Conservation (phyloP, 2,797 vertebrate species). For the Channa striata region DNA sequence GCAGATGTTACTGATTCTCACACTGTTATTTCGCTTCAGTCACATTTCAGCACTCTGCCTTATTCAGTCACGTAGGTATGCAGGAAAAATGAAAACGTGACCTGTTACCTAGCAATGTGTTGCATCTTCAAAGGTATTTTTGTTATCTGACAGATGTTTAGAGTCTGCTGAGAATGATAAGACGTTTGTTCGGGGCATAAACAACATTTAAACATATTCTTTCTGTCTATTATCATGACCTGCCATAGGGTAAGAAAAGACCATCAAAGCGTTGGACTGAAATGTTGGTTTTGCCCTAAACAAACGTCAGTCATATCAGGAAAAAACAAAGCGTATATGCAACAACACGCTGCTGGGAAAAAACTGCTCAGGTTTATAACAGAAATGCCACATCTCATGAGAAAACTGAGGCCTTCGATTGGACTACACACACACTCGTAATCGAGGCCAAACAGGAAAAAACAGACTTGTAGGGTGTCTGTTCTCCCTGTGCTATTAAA, state of each 20-base stretch:
- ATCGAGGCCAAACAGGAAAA: too few species aligned
- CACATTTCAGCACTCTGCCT: too few species aligned
- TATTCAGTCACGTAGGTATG: too few species aligned
- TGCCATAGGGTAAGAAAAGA: background rate
- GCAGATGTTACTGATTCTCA: too few species aligned
- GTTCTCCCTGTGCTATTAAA: background rate
- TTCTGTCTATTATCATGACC: background rate
- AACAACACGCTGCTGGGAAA: background rate
- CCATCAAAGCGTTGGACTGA: background rate
- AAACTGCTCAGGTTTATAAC: background rate
- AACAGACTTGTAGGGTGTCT: background rate
- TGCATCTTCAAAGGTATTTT: background rate
- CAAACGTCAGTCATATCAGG: slow-evolving; percentile 3
- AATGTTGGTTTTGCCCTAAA: slow-evolving; percentile 14
- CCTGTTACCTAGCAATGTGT: background rate
- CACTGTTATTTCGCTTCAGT: too few species aligned
- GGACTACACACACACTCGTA: too few species aligned
- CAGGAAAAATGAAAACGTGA: background rate
- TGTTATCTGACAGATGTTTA: background rate
- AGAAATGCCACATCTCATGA: background rate
- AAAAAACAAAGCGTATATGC: background rate
- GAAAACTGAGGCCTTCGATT: too few species aligned
- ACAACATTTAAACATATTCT: slow-evolving; percentile 12
- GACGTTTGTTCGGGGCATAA: background rate
- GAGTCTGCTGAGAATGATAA: background rate